phyloP scores from a whole-genome alignment of 2,113 vertebrate species.

The Ameiurus melas region DNA sequence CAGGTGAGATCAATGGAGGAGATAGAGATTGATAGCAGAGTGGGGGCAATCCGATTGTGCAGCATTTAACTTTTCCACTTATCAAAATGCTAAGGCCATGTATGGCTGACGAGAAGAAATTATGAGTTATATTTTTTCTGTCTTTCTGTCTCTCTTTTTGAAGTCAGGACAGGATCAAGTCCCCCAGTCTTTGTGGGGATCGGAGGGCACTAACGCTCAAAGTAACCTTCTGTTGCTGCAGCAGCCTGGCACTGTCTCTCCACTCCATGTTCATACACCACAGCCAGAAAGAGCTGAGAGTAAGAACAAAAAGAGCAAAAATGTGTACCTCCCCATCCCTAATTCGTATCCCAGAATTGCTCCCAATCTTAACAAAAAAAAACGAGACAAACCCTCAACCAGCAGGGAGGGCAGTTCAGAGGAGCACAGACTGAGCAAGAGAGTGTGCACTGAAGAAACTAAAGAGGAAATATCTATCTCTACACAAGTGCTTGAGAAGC shows the following conservation, averaged over 20 bases:
- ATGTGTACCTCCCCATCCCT: conserved; percentile 64
- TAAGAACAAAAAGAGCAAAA: conserved; percentile 54
- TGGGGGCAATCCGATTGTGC: neutral
- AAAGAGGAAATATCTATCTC: conserved; percentile 42
- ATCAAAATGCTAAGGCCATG: neutral
- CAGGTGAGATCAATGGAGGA: conserved; percentile 57
- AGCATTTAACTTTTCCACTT: neutral
- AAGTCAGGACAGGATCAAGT: conserved; percentile 56
- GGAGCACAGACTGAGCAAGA: conserved; percentile 64
- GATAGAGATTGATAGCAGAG: neutral
- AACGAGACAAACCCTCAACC: conserved; percentile 44
- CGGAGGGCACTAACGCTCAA: conserved; percentile 3
- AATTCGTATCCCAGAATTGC: conserved; percentile 71
- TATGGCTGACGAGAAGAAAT: conserved; percentile 5
- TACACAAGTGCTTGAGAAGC: conserved; percentile 42
- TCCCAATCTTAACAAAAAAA: conserved; percentile 68
- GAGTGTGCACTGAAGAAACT: conserved; percentile 61
- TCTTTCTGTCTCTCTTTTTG: conserved; percentile 3
- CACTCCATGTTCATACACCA: conserved; percentile 46
- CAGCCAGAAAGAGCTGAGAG: conserved; percentile 36
- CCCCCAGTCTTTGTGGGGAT: conserved; percentile 58
- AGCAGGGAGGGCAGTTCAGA: conserved; percentile 35
- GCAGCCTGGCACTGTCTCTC: conserved; percentile 48
- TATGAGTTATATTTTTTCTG: neutral
- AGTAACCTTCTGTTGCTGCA: conserved; percentile 62